Conservation (phyloP, 2,888 invertebrate species). For the Chloroclystis v-ata region DNA sequence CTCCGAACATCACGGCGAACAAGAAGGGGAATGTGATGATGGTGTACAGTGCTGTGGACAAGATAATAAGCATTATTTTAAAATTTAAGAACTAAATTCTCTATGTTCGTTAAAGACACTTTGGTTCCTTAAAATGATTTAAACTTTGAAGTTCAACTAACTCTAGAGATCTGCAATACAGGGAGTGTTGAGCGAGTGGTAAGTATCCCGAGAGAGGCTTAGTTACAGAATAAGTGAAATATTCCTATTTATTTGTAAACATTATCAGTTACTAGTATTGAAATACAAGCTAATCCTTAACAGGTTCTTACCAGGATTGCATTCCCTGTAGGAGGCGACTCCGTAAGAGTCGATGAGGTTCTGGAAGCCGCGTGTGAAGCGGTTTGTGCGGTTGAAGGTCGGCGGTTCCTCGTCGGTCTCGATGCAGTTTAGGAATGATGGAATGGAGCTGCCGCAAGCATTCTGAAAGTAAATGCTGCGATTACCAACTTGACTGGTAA, state of each 20-base stretch:
- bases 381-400: slow-evolving; percentile 94
- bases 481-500: too few species aligned
- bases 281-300: too few species aligned
- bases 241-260: too few species aligned
- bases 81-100: too few species aligned
- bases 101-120: background rate
- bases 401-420: slow-evolving; percentile 89
- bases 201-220: too few species aligned
- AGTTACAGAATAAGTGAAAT: too few species aligned
- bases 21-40: slow-evolving; percentile 96
- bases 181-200: too few species aligned
- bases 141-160: too few species aligned
- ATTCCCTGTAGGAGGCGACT: slow-evolving; percentile 93
- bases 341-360: slow-evolving; percentile 95
- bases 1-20: slow-evolving; percentile 98
- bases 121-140: too few species aligned
- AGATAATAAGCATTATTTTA: background rate
- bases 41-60: slow-evolving; percentile 85
- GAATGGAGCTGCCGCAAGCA: slow-evolving; percentile 90
- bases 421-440: slow-evolving; percentile 95
- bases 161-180: too few species aligned
- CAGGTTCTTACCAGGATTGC: slow-evolving; percentile 91
- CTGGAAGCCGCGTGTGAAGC: slow-evolving; percentile 95
- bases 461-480: slow-evolving; percentile 56
- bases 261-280: too few species aligned